These are phyloP conservation scores for Luffia ferchaultella DNA, from an alignment of 2,888 invertebrate species.

Conservation along the genomic window DNA sequence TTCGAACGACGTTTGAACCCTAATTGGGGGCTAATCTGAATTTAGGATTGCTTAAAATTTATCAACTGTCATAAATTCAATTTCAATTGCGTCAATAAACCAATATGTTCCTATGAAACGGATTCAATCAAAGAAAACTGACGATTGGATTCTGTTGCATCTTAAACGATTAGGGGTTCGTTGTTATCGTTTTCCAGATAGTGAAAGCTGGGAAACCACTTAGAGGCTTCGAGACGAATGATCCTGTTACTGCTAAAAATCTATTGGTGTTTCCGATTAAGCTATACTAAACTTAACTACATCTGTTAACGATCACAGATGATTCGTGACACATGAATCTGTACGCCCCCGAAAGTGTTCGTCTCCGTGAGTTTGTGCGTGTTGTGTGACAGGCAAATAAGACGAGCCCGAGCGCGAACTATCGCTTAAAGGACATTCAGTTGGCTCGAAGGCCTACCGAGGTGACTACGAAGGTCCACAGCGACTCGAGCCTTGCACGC, in stretches of 20 bases:
- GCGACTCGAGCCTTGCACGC: not conserved
- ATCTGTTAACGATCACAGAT: not conserved
- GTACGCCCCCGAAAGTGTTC: slow-evolving; percentile 44
- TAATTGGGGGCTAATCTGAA: too few relatives aligned
- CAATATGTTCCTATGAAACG: too few relatives aligned
- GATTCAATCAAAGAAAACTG: too few relatives aligned
- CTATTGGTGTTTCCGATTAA: not conserved
- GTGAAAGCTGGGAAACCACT: too few relatives aligned
- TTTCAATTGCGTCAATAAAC: slow-evolving; percentile 1
- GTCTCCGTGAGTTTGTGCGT: slow-evolving; percentile 41
- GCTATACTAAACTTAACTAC: not conserved
- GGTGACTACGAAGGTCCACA: too few relatives aligned
- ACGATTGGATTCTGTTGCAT: too few relatives aligned
- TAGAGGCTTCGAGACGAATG: too few relatives aligned
- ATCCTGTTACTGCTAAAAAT: not conserved
- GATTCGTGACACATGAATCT: slow-evolving; percentile 23
- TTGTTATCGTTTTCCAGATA: too few relatives aligned
- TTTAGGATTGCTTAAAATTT: not conserved
- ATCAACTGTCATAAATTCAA: slow-evolving; percentile 2
- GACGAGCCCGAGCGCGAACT: slow-evolving; percentile 21
- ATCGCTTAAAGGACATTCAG: slow-evolving; percentile 22
- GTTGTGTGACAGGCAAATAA: slow-evolving; percentile 38
- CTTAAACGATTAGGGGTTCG: too few relatives aligned
- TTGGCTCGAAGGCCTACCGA: too few relatives aligned
- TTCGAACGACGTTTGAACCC: not conserved